Percentiles rank a stretch among this genome's conserved stretches.
These are phyloP conservation scores for Ardeotis arabs DNA, from an alignment of 2,113 vertebrate species.

Conservation along the genomic window DNA sequence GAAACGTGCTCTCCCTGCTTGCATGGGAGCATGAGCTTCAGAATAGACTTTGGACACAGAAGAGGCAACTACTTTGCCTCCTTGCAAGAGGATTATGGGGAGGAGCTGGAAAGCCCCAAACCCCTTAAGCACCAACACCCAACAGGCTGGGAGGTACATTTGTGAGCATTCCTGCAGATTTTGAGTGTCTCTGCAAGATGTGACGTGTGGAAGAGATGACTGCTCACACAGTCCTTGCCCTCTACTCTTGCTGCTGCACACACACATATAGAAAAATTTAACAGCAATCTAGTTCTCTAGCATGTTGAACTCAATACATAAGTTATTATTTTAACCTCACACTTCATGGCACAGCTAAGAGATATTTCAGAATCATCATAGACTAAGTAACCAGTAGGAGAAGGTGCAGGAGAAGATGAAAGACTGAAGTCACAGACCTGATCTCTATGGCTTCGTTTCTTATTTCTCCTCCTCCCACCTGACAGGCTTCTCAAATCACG, in stretches of 20 bases:
- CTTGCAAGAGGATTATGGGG: neutral
- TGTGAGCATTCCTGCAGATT: neutral
- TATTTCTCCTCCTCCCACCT: neutral
- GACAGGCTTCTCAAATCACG: neutral
- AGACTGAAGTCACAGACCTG: neutral
- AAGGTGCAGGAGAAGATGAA: neutral
- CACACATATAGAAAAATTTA: neutral
- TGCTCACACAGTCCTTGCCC: neutral
- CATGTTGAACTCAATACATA: neutral
- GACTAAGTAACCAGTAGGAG: neutral
- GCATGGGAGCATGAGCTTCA: neutral
- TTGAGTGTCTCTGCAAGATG: neutral
- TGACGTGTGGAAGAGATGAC: neutral
- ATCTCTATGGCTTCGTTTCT: neutral
- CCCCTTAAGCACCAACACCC: neutral
- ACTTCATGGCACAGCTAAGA: neutral
- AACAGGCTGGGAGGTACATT: neutral
- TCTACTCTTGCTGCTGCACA: neutral
- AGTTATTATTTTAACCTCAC: neutral
- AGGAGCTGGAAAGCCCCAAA: neutral
- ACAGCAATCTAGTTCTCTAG: neutral
- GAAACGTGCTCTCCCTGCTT: neutral
- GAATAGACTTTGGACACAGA: neutral
- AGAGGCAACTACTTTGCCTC: neutral
- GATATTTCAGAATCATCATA: neutral